Base-by-base conservation (phyloP, 2,113 vertebrate species). In the Columbina picui region DNA sequence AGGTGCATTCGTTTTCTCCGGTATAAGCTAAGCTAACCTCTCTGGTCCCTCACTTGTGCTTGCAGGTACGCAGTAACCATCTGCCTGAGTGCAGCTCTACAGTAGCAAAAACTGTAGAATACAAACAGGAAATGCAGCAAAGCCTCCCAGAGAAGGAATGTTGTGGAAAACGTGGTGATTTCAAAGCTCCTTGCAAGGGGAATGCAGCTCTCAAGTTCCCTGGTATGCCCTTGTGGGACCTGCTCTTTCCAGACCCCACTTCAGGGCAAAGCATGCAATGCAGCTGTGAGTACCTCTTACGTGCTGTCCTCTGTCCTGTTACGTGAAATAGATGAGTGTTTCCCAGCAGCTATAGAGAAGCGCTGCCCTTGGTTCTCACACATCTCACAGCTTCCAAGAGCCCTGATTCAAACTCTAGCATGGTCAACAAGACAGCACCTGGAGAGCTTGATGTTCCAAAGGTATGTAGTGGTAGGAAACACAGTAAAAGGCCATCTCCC, bases 1-100 rank as follows among this genome's bases (percentile, higher is more conserved):
- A 36, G 36, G 49, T 61, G 14, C 3, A 3, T 53, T 64, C 70
- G 16, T 89, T 84, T 64, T 7, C 16, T 57, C 64, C 70, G 16
- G 12, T 67, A 39, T n/a, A 38, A 25, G 22, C 61, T 50, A 61
- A 94, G 36, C n/a, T 85, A 1, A 0, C 25, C n/a, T 91, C 34
- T 89, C 57, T 27, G 32, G 34, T 41, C 87, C 74, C 74, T 89
- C 67, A n/a, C 61, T 89, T 87, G 77, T 89, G 50, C 70, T 91
- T 79, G 93, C 87, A 93, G 65, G 65, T 3, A 0, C 4, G 0
- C 74, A 45, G 30, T n/a, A 92, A 41, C 80, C 86, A 71, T 84
- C 89, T 91, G 61, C 78, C 81, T 7, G 3, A 84, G 76, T 45
- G 55, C 65, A 84, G 41, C 7, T 59, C 78, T 68, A 64, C 30